These are phyloP conservation scores for Anguilla obscura DNA, from an alignment of 2,797 vertebrate genomes.

Conservation along the genomic window DNA sequence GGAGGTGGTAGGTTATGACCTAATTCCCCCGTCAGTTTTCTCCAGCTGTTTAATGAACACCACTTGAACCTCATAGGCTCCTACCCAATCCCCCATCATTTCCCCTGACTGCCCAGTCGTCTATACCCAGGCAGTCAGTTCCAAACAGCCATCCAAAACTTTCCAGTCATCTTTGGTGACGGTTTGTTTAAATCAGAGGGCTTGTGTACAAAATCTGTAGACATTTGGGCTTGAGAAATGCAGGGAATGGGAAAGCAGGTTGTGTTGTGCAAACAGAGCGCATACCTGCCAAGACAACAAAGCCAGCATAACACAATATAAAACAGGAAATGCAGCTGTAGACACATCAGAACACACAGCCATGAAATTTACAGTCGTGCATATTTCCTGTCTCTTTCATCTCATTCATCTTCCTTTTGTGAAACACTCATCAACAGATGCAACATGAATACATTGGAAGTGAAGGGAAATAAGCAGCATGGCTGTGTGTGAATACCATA, in stretches of 20 bases:
- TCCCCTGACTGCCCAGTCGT: slow-evolving; percentile 12
- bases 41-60: slow-evolving; percentile 12
- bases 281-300: neutral
- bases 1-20: slow-evolving; percentile 12
- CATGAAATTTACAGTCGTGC: neutral
- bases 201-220: slow-evolving; percentile 45
- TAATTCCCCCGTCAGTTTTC: slow-evolving; percentile 26
- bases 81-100: neutral
- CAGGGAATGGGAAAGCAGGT: neutral
- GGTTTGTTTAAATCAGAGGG: slow-evolving; percentile 41
- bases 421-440: neutral
- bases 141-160: neutral
- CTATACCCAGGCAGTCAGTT: slow-evolving; percentile 9
- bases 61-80: neutral
- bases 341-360: neutral
- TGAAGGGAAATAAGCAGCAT: neutral
- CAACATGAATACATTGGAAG: neutral
- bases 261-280: neutral
- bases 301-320: no score
- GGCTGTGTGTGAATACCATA: neutral
- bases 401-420: neutral
- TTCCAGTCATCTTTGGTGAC: neutral
- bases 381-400: neutral
- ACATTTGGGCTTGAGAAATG: neutral
- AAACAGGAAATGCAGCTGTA: neutral